These are phyloP conservation scores for Mellilla xanthometata DNA, from an alignment of 2,888 invertebrate species.

Conservation along the genomic window DNA sequence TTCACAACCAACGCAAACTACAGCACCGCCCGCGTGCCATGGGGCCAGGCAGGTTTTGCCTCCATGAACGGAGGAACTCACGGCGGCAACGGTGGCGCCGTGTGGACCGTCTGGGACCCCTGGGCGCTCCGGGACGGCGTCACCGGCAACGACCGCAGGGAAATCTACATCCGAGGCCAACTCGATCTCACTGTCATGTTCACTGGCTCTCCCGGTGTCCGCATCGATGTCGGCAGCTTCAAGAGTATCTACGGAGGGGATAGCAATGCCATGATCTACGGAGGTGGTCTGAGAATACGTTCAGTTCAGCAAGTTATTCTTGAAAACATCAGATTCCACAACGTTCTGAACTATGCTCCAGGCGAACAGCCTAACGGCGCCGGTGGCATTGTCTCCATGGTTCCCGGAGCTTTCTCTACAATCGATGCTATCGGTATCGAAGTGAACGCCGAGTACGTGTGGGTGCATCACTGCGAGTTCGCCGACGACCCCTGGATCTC, in stretches of 20 bases:
- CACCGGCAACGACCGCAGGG: constrained; percentile 1
- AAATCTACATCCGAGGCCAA: constrained; percentile 10
- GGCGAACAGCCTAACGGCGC: constrained; percentile 15
- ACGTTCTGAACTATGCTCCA: constrained; percentile 13
- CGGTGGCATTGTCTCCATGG: constrained; percentile 9
- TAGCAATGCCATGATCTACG: constrained; percentile 13
- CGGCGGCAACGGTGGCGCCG: constrained; percentile 17
- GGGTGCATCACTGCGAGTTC: constrained; percentile 25
- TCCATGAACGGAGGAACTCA: constrained; percentile 2
- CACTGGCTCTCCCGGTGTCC: constrained; percentile 18
- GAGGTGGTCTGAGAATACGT: constrained; percentile 12
- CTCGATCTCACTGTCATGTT: constrained; percentile 17
- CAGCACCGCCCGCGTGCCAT: constrained; percentile 1
- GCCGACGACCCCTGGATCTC: constrained; percentile 25
- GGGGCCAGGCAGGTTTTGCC: constrained; percentile 11
- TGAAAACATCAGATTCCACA: constrained; percentile 12
- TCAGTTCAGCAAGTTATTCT: constrained; percentile 8
- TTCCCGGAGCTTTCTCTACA: constrained; percentile 5
- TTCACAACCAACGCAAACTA: background rate
- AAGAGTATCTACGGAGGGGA: constrained; percentile 14
- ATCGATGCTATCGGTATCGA: constrained; percentile 14
- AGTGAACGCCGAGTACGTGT: constrained; percentile 8
- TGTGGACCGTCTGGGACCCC: constrained; percentile 20
- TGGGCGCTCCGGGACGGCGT: constrained; percentile 17
- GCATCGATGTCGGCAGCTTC: constrained; percentile 8